phyloP scores from a whole-genome alignment of 1,140 invertebrate species.

The Polypedilum vanderplanki region DNA sequence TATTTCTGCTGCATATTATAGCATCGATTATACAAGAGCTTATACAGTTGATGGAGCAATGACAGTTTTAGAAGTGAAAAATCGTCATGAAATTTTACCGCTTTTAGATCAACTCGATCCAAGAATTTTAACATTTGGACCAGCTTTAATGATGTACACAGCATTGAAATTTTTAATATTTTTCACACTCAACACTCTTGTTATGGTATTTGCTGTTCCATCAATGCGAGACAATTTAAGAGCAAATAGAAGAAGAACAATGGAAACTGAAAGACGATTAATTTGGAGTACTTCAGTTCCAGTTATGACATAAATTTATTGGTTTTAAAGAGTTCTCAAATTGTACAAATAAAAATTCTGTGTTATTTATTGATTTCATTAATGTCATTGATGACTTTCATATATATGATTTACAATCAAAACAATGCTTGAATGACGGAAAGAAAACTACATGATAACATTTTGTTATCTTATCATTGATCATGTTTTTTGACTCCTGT shows the following conservation, averaged over 20 bases:
- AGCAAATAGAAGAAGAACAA: background rate
- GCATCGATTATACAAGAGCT: background rate
- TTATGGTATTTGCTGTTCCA: background rate
- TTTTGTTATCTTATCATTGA: background rate
- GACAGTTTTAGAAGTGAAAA: background rate
- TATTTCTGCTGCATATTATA: background rate
- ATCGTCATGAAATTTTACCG: background rate
- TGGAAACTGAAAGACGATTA: background rate
- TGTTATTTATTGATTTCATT: no score
- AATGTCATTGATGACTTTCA: no score
- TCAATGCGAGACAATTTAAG: background rate
- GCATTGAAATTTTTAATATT: background rate
- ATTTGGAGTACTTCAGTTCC: background rate
- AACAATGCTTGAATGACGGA: background rate
- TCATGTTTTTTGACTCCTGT: background rate
- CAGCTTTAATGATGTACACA: slow-evolving; percentile 2
- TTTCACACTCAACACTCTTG: background rate
- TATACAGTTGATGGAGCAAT: background rate
- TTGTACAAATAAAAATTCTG: no score
- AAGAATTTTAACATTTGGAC: background rate
- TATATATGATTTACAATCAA: background rate
- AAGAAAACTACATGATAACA: background rate
- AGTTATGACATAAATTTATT: no score
- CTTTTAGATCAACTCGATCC: background rate
- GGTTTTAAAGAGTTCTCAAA: no score